Base-by-base conservation (phyloP, 2,113 vertebrate species). In the Nothoprocta pentlandii region DNA sequence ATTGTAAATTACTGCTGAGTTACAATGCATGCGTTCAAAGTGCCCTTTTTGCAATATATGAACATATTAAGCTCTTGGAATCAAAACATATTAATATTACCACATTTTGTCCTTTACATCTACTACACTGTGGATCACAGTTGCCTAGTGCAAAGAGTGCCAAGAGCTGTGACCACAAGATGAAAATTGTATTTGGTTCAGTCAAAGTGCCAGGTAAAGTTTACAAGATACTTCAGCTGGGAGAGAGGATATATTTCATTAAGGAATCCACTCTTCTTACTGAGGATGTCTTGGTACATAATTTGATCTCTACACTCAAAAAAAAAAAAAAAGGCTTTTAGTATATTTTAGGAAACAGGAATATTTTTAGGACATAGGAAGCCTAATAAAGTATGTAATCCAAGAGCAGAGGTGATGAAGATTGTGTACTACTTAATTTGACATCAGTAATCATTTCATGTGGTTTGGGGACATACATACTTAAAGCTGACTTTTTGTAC, bases 261-360 rank as follows among this genome's bases (percentile, higher is more conserved):
- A 84, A 90, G 95, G 93, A 95, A 78, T 84, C 93, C 83, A 76
- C 80, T 81, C 90, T 95, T 93, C 77, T 94, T 74, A 87, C 89
- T 88, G 59, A 92, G 77, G 76, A 78, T 63, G 91, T 85, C 64
- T 64, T 90, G 83, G 56, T 80, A 86, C 5, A 1, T 78, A 36
- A 78, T 88, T 70, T 89, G 86, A 71, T 83, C 77, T 73, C 32
- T 89, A 83, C 83, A 95, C 85, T 1, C 0, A 63, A 39, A 13
- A 6, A 34, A 34, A 34, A 34, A 34, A 34, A 34, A 30, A 28
- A 20, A 32, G 56, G 10, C 21, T 25, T 42, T 0, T 46, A 61
- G 68, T 23, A 8, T 59, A 2, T 77, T 79, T 1, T 41, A 75
- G 89, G 53, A 64, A 10, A 22, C 64, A 85, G 71, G 53, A 49